Conservation (phyloP, 2,888 invertebrate genomes). For the Heliconius erato region DNA sequence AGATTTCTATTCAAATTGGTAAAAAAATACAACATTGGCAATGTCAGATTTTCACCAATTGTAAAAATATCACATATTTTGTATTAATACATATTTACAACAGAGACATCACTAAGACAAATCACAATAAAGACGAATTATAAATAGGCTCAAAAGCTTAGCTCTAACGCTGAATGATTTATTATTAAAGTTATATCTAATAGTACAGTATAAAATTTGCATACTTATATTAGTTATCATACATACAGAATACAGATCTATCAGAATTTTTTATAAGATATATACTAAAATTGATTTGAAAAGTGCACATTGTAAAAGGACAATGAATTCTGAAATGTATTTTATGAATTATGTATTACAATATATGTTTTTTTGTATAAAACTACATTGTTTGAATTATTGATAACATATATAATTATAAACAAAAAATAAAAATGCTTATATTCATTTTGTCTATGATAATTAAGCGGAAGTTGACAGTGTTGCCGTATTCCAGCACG, state of each 20-base stretch:
- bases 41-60: background rate
- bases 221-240: too few species aligned
- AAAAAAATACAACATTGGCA: too few species aligned
- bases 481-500: constrained; percentile 63
- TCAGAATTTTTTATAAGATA: background rate
- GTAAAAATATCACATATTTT: background rate
- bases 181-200: too few species aligned
- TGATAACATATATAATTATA: background rate
- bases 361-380: background rate
- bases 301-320: background rate
- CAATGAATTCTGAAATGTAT: background rate
- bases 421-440: too few species aligned
- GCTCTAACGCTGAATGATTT: too few species aligned
- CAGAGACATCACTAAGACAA: background rate
- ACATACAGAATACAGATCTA: background rate
- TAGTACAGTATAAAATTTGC: too few species aligned
- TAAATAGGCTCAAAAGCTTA: background rate
- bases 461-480: constrained; percentile 46
- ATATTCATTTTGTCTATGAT: constrained; percentile 29
- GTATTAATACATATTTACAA: background rate
- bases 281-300: background rate
- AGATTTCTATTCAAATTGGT: background rate
- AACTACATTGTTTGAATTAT: background rate
- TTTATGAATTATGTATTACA: background rate
- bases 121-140: background rate